Percentiles rank a stretch among this genome's conserved stretches.
phyloP scores from a whole-genome alignment of 2,797 vertebrate species.

The Cuculus canorus region DNA sequence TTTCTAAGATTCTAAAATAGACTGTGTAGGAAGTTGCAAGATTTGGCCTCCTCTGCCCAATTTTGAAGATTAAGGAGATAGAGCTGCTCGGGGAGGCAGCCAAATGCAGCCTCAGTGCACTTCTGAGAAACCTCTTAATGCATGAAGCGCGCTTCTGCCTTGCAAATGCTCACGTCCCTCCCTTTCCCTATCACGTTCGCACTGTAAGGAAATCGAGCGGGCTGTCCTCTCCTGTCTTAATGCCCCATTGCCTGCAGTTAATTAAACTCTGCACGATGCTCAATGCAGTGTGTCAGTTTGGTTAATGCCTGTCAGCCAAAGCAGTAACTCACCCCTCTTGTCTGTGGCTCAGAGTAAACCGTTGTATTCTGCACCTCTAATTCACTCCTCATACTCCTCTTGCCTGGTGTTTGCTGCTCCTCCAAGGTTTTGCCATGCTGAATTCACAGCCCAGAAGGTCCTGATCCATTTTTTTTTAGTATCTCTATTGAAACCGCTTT shows the following conservation, averaged over 20 bases:
- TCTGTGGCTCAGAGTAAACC: not conserved
- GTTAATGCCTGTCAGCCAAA: not conserved
- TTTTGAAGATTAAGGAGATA: not conserved
- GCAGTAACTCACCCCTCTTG: not conserved
- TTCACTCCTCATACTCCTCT: not conserved
- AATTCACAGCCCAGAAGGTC: not conserved
- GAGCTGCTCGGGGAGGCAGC: not conserved
- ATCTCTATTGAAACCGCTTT: not conserved
- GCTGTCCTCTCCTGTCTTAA: not conserved
- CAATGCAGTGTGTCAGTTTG: not conserved
- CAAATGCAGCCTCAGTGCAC: not conserved
- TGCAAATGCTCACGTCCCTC: not conserved
- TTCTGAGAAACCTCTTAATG: not conserved
- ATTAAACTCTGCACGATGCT: not conserved
- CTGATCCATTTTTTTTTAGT: fast-evolving
- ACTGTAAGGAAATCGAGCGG: not conserved
- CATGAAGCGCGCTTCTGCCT: not conserved
- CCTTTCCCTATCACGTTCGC: not conserved
- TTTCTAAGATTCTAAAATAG: constrained; percentile 5
- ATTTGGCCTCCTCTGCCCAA: constrained; percentile 1
- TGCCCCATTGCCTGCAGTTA: not conserved
- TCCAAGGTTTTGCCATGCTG: not conserved
- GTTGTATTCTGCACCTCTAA: not conserved
- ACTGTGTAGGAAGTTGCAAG: constrained; percentile 16
- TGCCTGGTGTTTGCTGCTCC: not conserved